These are phyloP conservation scores for Drosophila seguyi DNA, from an alignment of 1,140 invertebrate genomes.

Conservation along the genomic window DNA sequence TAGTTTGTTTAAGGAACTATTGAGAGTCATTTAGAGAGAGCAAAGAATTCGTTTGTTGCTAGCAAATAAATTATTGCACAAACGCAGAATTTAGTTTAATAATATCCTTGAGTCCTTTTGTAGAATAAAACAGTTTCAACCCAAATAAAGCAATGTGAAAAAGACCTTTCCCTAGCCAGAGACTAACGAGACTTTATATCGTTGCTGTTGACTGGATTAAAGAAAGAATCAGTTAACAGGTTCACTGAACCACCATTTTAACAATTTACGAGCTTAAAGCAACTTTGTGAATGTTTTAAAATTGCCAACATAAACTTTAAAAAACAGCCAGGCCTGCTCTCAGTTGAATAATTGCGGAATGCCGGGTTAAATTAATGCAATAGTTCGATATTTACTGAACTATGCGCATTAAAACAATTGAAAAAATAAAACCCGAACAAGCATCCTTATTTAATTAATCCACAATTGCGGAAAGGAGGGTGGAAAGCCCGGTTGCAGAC, in stretches of 20 bases:
- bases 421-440: slow-evolving; percentile 18
- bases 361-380: slow-evolving; percentile 39
- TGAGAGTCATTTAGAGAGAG: too few species aligned
- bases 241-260: slow-evolving; percentile 47
- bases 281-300: slow-evolving; percentile 8
- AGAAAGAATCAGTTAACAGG: slow-evolving; percentile 34
- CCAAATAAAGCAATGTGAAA: slow-evolving; percentile 2
- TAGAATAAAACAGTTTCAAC: neutral
- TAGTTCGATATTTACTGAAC: slow-evolving; percentile 26
- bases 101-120: neutral
- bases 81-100: neutral
- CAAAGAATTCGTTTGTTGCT: neutral
- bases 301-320: slow-evolving; percentile 19
- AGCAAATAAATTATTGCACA: neutral
- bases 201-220: slow-evolving; percentile 60
- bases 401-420: slow-evolving; percentile 5
- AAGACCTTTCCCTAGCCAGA: slow-evolving; percentile 10
- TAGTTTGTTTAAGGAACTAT: neutral
- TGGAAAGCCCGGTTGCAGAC: neutral
- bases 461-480: slow-evolving; percentile 12
- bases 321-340: neutral
- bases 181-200: slow-evolving; percentile 34
- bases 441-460: slow-evolving; percentile 61
- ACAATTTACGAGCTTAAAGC: slow-evolving; percentile 50
- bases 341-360: slow-evolving; percentile 2